These are phyloP conservation scores for Gymnodraco acuticeps DNA, from an alignment of 2,797 vertebrate species.

Conservation along the genomic window DNA sequence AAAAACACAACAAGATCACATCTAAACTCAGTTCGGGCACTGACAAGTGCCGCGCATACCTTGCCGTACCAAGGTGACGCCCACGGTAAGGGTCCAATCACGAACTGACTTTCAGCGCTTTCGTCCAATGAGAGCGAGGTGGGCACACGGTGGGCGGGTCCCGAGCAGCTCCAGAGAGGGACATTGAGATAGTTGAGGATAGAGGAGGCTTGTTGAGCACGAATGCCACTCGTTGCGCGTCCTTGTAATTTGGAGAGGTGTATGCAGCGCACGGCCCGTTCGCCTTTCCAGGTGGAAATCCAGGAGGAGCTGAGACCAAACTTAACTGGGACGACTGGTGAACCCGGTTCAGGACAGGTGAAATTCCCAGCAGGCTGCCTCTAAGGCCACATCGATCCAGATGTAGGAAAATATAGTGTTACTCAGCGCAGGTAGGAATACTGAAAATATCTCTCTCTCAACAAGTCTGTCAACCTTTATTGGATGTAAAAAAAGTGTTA, in stretches of 20 bases:
- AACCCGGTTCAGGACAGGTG: conserved; percentile 83
- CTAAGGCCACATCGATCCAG: conserved; percentile 71
- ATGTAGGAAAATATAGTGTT: conserved; percentile 47
- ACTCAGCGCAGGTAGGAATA: conserved; percentile 58
- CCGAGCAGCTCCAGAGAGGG: conserved; percentile 69
- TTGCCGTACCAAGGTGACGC: conserved; percentile 56
- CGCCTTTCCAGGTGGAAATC: conserved; percentile 84
- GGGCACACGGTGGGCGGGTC: conserved; percentile 69
- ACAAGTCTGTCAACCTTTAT: not conserved
- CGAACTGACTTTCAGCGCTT: not conserved
- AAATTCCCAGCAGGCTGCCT: conserved; percentile 79
- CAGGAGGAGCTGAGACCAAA: conserved; percentile 77
- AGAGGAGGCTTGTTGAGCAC: conserved; percentile 79
- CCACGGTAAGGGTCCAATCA: conserved; percentile 71
- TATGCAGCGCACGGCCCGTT: conserved; percentile 80
- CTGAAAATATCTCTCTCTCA: conserved; percentile 19
- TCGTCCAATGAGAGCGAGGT: conserved; percentile 68
- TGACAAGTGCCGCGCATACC: conserved; percentile 49
- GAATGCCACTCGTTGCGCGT: conserved; percentile 84
- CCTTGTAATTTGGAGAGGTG: conserved; percentile 84
- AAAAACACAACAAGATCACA: conserved; percentile 76
- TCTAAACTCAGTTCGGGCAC: conserved; percentile 47
- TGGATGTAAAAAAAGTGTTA: not conserved
- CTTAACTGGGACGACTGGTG: conserved; percentile 80
- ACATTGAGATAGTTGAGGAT: conserved; percentile 72